Evolutionary conservation across 2,113 vertebrate species (phyloP).

Genomic region (Dicentrarchus labrax): DNA sequence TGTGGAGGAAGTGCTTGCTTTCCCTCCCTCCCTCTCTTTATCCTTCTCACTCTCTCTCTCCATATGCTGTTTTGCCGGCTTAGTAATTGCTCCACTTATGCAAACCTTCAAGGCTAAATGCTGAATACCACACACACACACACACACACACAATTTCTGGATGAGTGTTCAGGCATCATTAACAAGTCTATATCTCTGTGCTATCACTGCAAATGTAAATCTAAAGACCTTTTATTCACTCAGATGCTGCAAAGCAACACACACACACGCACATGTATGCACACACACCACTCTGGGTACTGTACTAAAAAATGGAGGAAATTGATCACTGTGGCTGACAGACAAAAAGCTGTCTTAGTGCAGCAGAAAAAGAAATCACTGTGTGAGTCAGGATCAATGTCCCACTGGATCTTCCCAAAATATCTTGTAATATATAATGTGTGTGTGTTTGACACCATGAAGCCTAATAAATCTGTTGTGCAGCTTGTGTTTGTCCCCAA

Average conservation of each 20-base stretch:
- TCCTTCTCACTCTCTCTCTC: conserved; percentile 3
- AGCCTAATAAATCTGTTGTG: not conserved
- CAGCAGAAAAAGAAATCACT: not conserved
- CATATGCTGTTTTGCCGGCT: conserved; percentile 58
- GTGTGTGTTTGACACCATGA: not conserved
- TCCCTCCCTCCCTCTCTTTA: not conserved
- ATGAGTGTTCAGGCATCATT: conserved; percentile 38
- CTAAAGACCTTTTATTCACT: conserved; percentile 27
- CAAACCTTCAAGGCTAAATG: conserved; percentile 60
- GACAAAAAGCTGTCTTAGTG: conserved; percentile 13
- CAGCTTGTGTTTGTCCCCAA: not conserved
- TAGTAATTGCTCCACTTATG: conserved; percentile 58
- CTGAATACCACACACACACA: conserved; percentile 4
- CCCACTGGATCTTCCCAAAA: not conserved
- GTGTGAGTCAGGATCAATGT: not conserved
- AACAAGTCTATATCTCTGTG: conserved; percentile 38
- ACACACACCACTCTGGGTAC: not conserved
- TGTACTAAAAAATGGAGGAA: not conserved
- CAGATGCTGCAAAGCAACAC: not conserved
- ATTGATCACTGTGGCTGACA: not conserved
- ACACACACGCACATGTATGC: not conserved
- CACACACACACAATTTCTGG: conserved; percentile 23
- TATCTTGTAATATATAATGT: not conserved
- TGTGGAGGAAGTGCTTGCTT: not conserved
- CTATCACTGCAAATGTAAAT: conserved; percentile 38